A percentile compares a stretch with the other conserved stretches of the same genome.
Evolutionary conservation across 2,888 invertebrate species (phyloP).

Genomic region (Papilio demoleus): DNA sequence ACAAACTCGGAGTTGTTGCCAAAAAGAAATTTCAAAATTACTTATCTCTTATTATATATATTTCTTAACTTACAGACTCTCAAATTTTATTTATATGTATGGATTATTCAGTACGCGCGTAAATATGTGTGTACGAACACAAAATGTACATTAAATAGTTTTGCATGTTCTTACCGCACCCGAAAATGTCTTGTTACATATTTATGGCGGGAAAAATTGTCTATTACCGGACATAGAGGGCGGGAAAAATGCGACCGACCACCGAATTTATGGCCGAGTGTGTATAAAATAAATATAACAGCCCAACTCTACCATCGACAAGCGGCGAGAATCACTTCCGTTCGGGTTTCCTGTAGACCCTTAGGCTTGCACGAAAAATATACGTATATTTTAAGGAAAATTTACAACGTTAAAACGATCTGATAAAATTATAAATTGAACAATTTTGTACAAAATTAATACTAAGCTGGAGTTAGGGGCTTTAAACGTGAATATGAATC

Average conservation of each 20-base stretch:
- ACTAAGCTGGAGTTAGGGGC: not conserved
- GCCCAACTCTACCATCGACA: constrained; percentile 32
- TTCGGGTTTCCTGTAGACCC: constrained; percentile 28
- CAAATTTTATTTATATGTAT: too few relatives aligned
- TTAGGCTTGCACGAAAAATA: constrained; percentile 27
- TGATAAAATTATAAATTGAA: constrained; percentile 12
- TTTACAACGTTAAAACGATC: constrained; percentile 10
- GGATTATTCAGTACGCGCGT: too few relatives aligned
- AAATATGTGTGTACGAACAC: not conserved
- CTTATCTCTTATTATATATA: too few relatives aligned
- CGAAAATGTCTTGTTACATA: constrained; percentile 30
- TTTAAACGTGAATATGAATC: not conserved
- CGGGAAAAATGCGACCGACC: constrained; percentile 28
- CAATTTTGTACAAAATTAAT: not conserved
- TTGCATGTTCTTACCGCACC: constrained; percentile 2
- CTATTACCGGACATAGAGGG: constrained; percentile 35
- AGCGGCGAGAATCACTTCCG: constrained; percentile 41
- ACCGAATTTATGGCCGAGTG: constrained; percentile 36
- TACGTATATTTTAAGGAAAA: constrained; percentile 31
- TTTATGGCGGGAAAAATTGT: constrained; percentile 39
- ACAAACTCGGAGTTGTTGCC: too few relatives aligned
- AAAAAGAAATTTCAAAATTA: too few relatives aligned
- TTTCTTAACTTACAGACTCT: too few relatives aligned
- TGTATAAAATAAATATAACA: constrained; percentile 42
- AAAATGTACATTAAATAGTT: constrained; percentile 3